Percentiles rank a stretch among this genome's conserved stretches.
Evolutionary conservation across 2,888 invertebrate species (phyloP).

Genomic region (Ypsolopha sequella): DNA sequence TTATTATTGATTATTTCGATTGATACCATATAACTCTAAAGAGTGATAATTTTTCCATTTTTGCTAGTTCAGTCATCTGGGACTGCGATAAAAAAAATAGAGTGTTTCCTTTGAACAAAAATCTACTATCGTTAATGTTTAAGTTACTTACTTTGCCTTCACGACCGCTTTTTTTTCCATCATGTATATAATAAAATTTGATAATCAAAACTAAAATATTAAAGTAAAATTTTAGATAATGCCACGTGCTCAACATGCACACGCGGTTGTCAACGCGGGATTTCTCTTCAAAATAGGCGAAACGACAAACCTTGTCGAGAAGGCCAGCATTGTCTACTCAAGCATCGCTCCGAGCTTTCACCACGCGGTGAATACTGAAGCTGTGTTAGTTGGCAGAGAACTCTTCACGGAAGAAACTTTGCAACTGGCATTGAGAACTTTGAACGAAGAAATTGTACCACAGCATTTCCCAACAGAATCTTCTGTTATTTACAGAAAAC

Average conservation of each 20-base stretch:
- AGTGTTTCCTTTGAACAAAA: too few relatives aligned
- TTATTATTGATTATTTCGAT: too few relatives aligned
- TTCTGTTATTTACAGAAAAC: conserved; percentile 75
- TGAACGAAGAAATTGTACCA: conserved; percentile 74
- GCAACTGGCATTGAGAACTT: conserved; percentile 56
- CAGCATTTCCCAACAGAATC: conserved; percentile 75
- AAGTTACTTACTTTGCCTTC: too few relatives aligned
- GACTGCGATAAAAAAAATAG: too few relatives aligned
- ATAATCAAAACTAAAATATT: neutral
- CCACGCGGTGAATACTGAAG: conserved; percentile 73
- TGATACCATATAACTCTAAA: too few relatives aligned
- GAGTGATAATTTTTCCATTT: too few relatives aligned
- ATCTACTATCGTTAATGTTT: too few relatives aligned
- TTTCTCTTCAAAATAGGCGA: conserved; percentile 72
- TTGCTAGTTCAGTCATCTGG: too few relatives aligned
- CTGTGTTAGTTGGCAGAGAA: conserved; percentile 52
- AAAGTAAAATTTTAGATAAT: conserved; percentile 68
- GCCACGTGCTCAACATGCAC: conserved; percentile 80
- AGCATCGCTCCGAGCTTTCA: conserved; percentile 69
- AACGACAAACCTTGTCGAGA: conserved; percentile 29
- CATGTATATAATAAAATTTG: too few relatives aligned
- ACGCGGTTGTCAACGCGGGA: conserved; percentile 82
- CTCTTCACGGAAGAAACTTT: conserved; percentile 44
- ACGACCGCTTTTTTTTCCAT: too few relatives aligned
- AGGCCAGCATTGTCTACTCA: conserved; percentile 74